Evolutionary conservation across 2,797 vertebrate species (phyloP).

Genomic region (Poeciliopsis gracilis): DNA sequence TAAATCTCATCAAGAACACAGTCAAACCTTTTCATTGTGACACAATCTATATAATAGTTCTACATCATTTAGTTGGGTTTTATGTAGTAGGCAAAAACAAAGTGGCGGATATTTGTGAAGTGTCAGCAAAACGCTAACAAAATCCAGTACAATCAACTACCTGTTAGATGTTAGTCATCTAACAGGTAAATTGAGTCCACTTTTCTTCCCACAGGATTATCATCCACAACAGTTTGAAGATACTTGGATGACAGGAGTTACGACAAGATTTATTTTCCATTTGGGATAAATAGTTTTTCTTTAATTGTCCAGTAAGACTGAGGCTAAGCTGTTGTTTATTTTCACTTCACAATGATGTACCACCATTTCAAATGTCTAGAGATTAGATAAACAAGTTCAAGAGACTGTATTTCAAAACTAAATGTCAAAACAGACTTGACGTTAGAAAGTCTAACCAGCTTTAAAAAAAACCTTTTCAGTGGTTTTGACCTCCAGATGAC

Average conservation of each 20-base stretch:
- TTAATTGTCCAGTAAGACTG: not conserved
- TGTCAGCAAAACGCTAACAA: not conserved
- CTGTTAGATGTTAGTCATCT: not conserved
- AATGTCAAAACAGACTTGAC: not conserved
- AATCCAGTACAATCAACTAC: not conserved
- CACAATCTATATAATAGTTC: not conserved
- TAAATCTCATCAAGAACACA: not conserved
- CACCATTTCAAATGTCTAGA: not conserved
- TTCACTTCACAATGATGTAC: not conserved
- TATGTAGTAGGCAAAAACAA: not conserved
- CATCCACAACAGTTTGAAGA: not conserved
- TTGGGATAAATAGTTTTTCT: not conserved
- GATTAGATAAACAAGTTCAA: not conserved
- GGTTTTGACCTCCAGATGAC: not conserved
- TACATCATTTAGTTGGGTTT: not conserved
- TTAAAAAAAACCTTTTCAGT: not conserved
- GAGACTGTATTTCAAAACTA: not conserved
- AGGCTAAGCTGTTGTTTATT: not conserved
- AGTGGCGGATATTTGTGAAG: not conserved
- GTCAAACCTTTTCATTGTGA: not conserved
- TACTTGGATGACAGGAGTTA: not conserved
- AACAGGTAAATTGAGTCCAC: not conserved
- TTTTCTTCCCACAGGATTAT: not conserved
- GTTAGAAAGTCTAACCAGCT: not conserved
- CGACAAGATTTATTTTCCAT: not conserved